phyloP scores from a whole-genome alignment of 1,140 invertebrate genomes.

The Sminthurinus signatus region DNA sequence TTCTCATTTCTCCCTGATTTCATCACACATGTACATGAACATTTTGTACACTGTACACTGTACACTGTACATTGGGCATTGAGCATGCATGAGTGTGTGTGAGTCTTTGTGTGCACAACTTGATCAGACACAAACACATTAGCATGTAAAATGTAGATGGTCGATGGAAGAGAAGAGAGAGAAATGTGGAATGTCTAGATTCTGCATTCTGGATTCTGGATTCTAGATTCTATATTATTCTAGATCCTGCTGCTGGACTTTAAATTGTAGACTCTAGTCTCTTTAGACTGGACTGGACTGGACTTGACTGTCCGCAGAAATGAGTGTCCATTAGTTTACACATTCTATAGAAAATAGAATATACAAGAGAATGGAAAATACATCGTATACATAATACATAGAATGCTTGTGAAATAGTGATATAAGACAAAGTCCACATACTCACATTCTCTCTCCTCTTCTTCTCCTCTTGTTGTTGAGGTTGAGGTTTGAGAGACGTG shows the following conservation, averaged over 20 bases:
- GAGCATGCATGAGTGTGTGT: not conserved
- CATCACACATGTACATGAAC: too few species aligned
- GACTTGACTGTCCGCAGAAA: not conserved
- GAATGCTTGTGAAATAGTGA: too few species aligned
- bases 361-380: not conserved
- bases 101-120: not conserved
- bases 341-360: not conserved
- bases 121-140: not conserved
- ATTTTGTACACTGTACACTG: too few species aligned
- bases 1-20: too few species aligned
- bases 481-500: not conserved
- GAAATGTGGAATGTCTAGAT: not conserved
- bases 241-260: not conserved
- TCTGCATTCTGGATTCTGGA: not conserved
- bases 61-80: too few species aligned
- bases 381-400: not conserved
- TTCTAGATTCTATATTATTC: not conserved
- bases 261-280: not conserved
- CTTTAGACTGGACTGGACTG: not conserved
- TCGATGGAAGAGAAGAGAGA: not conserved
- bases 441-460: not conserved
- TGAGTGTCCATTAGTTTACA: not conserved
- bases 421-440: too few species aligned
- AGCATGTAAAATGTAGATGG: not conserved
- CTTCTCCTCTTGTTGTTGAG: not conserved